Base-by-base conservation (phyloP, 2,113 vertebrate genomes). In the Zosterops hypoxanthus region DNA sequence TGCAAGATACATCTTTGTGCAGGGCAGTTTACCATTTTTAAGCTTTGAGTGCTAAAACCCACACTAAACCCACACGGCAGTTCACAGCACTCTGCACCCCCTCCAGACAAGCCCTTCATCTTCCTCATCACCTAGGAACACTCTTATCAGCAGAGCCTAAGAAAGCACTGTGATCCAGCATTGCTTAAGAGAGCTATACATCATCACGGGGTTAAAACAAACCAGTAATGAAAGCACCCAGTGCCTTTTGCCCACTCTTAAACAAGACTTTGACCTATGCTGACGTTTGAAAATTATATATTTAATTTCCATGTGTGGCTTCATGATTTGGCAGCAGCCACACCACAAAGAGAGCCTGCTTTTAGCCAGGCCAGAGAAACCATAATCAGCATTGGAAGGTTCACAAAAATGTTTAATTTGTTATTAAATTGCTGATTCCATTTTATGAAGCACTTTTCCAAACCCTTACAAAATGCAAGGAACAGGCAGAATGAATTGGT, bases 361-460 rank as follows among this genome's bases (percentile, higher is more conserved):
- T 93, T 82, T 87, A 94, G 66, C 66, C 82, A 68, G 68, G 34
- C 71, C 88, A 85, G 41, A 60, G 90, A 90, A 95, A 90, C 93
- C 85, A 83, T 94, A 93, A 96, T 94, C 81, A 92, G 52, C 68
- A 75, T 15, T 93, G 93, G 92, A 94, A 86, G 3, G 72, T n/a
- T 96, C 76, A 92, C 95, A 97, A 88, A 94, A 93, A 96, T 93
- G 88, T 81, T 93, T 86, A 70, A 92, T 94, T 94, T 94, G 75
- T 93, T 88, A 94, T 77, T 81, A 88, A 96, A 88, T 34, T 86
- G 64, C 71, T 5, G 4, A 94, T 80, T 91, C 85, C 60, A 42
- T 81, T 95, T 95, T 70, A 90, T 36, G 44, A 92, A 94, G 95
- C 33, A 19, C 55, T 92, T 83, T 90, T 71, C 85, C 68, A 80